Evolutionary conservation across 2,888 invertebrate genomes (phyloP), one percentile per base, ranked within the genome.

Genomic region (Yponomeuta plumbellus): DNA sequence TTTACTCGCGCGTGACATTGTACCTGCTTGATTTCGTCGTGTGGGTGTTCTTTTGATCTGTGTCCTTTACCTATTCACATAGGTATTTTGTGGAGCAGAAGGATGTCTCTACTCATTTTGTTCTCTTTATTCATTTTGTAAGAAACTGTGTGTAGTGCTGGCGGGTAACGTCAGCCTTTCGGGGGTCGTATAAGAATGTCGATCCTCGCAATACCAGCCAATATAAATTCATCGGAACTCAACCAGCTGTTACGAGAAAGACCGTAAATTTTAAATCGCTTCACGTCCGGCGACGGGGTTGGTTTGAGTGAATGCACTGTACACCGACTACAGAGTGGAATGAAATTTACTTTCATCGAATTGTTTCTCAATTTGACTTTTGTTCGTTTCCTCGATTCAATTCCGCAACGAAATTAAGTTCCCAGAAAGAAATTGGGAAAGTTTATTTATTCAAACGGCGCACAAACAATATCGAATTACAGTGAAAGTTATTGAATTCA

Each of bases 191-290:
- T 22, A 57, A 39, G 64, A 65, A 61, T 57, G 52, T 65, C 66
- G 65, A 66, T 44, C 68, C 66, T 68, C 34, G 65, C 63, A 20
- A 22, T 13, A 57, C 64, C 56, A 65, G 65, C 34, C 40, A 65
- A 34, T 66, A 57, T 66, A 65, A 66, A 64, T 64, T 39, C 23
- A 56, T 39, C 57, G 65, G 63, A 59, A 66, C 62, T 20, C 63
- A 17, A 59, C 39, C 65, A 59, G 65, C 65, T 59, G 59, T 40
- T 59, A n/a, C 13, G 56, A 57, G 26, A 20, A 57, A 56, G 23
- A 65, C 65, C 44, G 26, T 56, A 65, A 65, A 65, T 57, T 65
- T 65, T 56, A 57, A 65, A 65, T 57, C 57, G 57, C 11, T 65
- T 56, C 26, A 57, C 56, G 34, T 65, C 34, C 26, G 65, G 13